A percentile compares a stretch with the other conserved stretches of the same genome.
These are phyloP conservation scores for Raja brachyura DNA, from an alignment of 2,113 vertebrate genomes.

Conservation along the genomic window DNA sequence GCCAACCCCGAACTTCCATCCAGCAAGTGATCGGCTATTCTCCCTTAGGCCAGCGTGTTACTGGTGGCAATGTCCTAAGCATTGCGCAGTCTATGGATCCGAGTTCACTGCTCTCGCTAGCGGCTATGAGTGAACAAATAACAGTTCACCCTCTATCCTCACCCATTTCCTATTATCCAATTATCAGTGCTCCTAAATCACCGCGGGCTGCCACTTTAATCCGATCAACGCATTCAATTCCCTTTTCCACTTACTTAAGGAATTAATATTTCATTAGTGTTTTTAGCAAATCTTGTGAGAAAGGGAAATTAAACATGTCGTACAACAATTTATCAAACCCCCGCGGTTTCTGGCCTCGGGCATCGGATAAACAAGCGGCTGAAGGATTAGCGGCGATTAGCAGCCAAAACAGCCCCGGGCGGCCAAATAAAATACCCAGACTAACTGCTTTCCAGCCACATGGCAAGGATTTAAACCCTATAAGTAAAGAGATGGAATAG, in stretches of 20 bases:
- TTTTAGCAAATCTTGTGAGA: constrained; percentile 44
- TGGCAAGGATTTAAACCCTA: constrained; percentile 36
- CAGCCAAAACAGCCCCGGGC: constrained; percentile 45
- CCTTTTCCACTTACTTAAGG: constrained; percentile 64
- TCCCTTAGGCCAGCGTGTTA: not conserved
- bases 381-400: constrained; percentile 46
- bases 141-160: constrained; percentile 40
- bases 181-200: constrained; percentile 75
- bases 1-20: not conserved
- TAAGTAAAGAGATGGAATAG: constrained; percentile 51
- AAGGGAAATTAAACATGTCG: constrained; percentile 44
- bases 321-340: constrained; percentile 43
- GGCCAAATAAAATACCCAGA: constrained; percentile 49
- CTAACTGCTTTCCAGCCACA: not conserved
- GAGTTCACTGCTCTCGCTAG: not conserved
- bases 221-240: constrained; percentile 72
- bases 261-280: constrained; percentile 70
- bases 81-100: constrained; percentile 19
- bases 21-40: not conserved
- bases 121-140: constrained; percentile 23
- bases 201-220: constrained; percentile 69
- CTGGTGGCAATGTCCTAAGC: not conserved
- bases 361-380: constrained; percentile 42
- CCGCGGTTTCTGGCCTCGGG: constrained; percentile 43
- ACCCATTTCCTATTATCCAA: constrained; percentile 72